Evolutionary conservation across 1,140 invertebrate species (phyloP).

Genomic region (Coelopa frigida): DNA sequence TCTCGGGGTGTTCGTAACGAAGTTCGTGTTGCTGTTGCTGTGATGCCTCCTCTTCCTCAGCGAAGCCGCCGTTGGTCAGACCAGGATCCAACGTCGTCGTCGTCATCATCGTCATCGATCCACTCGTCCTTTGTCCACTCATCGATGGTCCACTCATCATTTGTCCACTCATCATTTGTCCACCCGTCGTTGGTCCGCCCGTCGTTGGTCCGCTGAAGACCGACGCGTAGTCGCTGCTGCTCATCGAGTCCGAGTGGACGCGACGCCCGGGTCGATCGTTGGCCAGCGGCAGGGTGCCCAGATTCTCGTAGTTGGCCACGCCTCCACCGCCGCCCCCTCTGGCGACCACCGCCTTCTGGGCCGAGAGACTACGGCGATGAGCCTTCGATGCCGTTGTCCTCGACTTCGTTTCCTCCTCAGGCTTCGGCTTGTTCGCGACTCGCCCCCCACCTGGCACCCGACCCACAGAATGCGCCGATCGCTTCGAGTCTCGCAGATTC

Average conservation of each 20-base stretch:
- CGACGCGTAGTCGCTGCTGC: conserved; percentile 43
- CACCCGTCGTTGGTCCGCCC: conserved; percentile 13
- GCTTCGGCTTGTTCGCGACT: conserved; percentile 23
- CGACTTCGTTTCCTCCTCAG: not conserved
- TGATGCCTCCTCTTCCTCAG: not conserved
- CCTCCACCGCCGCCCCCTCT: not conserved
- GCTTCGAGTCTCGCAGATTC: conserved; percentile 23
- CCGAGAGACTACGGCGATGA: conserved; percentile 27
- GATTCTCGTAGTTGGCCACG: conserved; percentile 35
- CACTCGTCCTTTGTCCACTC: not conserved
- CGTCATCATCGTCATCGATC: conserved; percentile 3
- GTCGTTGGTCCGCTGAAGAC: conserved; percentile 38
- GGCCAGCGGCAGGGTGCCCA: conserved; percentile 27
- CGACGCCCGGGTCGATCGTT: conserved; percentile 6
- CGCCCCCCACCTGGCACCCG: conserved; percentile 20
- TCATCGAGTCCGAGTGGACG: conserved; percentile 32
- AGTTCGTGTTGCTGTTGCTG: not conserved
- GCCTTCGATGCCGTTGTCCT: not conserved
- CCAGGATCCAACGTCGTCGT: not conserved
- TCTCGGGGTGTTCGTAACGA: conserved; percentile 43
- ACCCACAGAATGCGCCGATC: conserved; percentile 34
- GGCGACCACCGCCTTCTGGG: conserved; percentile 9
- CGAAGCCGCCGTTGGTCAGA: not conserved
- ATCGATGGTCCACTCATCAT: conserved; percentile 27
- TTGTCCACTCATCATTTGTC: conserved; percentile 18